A percentile compares a stretch with the other conserved stretches of the same genome.
Conservation (phyloP, 1,140 invertebrate genomes). For the Oncopodura yosiiana region DNA sequence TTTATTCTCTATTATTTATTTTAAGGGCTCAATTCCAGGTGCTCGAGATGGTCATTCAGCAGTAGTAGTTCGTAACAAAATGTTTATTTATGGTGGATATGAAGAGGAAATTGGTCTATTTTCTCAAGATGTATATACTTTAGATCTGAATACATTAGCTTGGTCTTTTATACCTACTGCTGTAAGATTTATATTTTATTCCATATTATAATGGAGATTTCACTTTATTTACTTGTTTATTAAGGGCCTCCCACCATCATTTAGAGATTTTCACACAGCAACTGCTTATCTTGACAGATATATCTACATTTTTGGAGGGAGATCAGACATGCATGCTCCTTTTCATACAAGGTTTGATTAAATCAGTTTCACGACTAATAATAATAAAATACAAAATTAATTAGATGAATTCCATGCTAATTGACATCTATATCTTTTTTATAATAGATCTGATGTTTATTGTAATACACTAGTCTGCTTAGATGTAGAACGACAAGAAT, state of each 20-base stretch:
- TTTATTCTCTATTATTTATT: no score
- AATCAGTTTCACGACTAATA: constrained; percentile 21
- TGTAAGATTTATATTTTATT: constrained; percentile 39
- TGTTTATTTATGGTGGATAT: constrained; percentile 83
- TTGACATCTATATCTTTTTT: no score
- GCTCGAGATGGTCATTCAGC: constrained; percentile 83
- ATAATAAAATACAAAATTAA: background rate
- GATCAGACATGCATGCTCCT: constrained; percentile 56
- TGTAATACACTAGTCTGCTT: constrained; percentile 65
- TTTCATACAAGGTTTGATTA: constrained; percentile 53
- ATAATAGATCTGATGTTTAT: constrained; percentile 70
- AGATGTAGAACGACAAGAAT: constrained; percentile 56
- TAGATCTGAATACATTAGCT: constrained; percentile 60
- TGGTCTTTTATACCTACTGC: constrained; percentile 56
- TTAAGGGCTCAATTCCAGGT: constrained; percentile 57
- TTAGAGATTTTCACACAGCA: constrained; percentile 79
- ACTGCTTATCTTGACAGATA: constrained; percentile 43
- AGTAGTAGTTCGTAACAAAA: constrained; percentile 64
- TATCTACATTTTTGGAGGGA: constrained; percentile 70
- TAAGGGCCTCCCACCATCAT: constrained; percentile 52
- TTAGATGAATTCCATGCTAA: no score
- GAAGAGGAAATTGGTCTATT: constrained; percentile 67
- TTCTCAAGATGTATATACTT: constrained; percentile 63
- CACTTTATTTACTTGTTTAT: background rate
- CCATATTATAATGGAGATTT: background rate